Conservation (phyloP, 2,797 vertebrate genomes). For the Pseudomugil gertrudae region DNA sequence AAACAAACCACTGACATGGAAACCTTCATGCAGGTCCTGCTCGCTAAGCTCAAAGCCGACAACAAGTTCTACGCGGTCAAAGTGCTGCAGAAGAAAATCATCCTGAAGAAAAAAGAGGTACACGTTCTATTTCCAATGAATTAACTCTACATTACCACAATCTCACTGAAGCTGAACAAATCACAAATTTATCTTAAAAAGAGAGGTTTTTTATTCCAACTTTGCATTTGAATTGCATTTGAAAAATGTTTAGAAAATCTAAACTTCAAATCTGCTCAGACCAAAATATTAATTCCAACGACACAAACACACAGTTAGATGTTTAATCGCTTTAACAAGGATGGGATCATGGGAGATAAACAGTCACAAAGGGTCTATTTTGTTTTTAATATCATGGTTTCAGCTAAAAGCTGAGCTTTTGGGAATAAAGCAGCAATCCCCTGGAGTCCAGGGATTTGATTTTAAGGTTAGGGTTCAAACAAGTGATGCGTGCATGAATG, state of each 20-base stretch:
- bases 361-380: too few species aligned
- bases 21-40: constrained; percentile 87
- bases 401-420: too few species aligned
- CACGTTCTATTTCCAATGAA: not conserved
- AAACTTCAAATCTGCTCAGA: not conserved
- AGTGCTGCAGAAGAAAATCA: constrained; percentile 97
- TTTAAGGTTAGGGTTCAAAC: not conserved
- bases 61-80: constrained; percentile 94
- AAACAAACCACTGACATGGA: constrained; percentile 62
- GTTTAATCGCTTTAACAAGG: too few species aligned
- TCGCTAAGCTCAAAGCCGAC: constrained; percentile 93
- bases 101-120: constrained; percentile 96
- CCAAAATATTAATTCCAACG: too few species aligned
- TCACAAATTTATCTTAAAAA: not conserved
- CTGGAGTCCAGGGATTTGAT: not conserved
- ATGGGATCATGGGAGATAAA: too few species aligned
- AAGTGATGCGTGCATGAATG: not conserved
- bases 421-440: too few species aligned
- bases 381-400: too few species aligned
- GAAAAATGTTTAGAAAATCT: not conserved
- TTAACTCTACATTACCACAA: not conserved
- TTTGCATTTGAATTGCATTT: not conserved
- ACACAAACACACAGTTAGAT: too few species aligned
- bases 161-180: not conserved
- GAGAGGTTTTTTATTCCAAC: not conserved